phyloP scores from a whole-genome alignment of 2,113 vertebrate genomes.

The Penelope pileata region DNA sequence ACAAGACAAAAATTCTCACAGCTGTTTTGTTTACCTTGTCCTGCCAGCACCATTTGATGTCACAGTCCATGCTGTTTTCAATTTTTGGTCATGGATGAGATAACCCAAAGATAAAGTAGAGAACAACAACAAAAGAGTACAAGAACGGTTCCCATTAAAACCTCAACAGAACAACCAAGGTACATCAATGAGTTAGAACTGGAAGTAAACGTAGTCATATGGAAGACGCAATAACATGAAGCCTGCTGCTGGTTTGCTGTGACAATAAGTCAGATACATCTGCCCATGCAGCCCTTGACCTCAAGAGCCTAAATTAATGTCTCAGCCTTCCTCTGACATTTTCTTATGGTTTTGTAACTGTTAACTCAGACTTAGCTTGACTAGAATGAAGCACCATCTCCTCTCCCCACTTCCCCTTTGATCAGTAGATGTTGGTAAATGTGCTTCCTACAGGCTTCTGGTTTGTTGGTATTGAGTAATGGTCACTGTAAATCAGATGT shows the following conservation, averaged over 20 bases:
- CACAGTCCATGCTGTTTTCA: neutral
- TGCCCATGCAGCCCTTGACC: neutral
- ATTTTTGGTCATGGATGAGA: neutral
- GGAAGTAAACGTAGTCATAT: neutral
- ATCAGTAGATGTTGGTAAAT: neutral
- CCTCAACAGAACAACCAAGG: neutral
- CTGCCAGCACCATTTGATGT: neutral
- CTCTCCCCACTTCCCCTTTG: neutral
- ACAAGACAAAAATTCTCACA: neutral
- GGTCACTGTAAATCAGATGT: fast-evolving
- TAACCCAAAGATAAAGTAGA: neutral
- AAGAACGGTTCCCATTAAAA: neutral
- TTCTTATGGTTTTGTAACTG: neutral
- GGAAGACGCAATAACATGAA: neutral
- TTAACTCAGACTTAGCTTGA: neutral
- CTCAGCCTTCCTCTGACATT: neutral
- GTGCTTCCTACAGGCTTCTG: neutral
- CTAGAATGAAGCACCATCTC: neutral
- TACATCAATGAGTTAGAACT: neutral
- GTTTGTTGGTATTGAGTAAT: neutral
- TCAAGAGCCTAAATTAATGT: neutral
- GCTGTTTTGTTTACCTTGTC: neutral
- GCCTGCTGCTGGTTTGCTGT: neutral
- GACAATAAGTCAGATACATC: neutral
- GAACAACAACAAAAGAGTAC: neutral